Evolutionary conservation across 2,888 invertebrate genomes (phyloP).

Genomic region (Caenorhabditis sp.): DNA sequence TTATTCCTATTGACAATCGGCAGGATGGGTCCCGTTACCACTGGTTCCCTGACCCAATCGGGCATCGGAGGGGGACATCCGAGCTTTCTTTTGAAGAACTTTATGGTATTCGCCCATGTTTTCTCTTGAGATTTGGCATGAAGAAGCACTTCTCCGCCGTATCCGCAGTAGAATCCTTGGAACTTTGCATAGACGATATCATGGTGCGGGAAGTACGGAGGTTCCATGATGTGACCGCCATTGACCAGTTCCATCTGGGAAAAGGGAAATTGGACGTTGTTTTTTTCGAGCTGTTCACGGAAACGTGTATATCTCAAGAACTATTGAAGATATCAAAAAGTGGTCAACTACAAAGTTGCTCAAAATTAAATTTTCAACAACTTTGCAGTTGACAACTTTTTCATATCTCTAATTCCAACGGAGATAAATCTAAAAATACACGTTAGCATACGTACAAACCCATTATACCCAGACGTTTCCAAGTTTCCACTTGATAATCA

Average conservation of each 20-base stretch:
- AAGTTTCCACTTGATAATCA: not conserved
- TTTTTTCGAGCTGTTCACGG: not conserved
- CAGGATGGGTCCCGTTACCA: slow-evolving; percentile 19
- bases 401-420: too few species aligned
- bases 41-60: slow-evolving; percentile 53
- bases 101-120: slow-evolving; percentile 61
- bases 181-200: slow-evolving; percentile 67
- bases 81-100: slow-evolving; percentile 62
- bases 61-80: slow-evolving; percentile 65
- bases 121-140: slow-evolving; percentile 65
- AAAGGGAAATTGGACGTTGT: not conserved
- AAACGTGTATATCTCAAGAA: not conserved
- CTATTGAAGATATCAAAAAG: not conserved
- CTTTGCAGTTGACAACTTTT: too few species aligned
- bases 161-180: slow-evolving; percentile 69
- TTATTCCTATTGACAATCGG: slow-evolving; percentile 48
- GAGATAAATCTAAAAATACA: too few species aligned
- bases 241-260: slow-evolving; percentile 60
- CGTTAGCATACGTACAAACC: too few species aligned
- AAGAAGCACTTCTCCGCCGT: slow-evolving; percentile 63
- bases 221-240: slow-evolving; percentile 68
- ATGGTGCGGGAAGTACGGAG: slow-evolving; percentile 67
- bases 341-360: not conserved
- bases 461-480: too few species aligned
- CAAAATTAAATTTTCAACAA: too few species aligned